A percentile compares a stretch with the other conserved stretches of the same genome.
These are phyloP conservation scores for Porphyrio hochstetteri DNA, from an alignment of 2,113 vertebrate species.

Conservation along the genomic window DNA sequence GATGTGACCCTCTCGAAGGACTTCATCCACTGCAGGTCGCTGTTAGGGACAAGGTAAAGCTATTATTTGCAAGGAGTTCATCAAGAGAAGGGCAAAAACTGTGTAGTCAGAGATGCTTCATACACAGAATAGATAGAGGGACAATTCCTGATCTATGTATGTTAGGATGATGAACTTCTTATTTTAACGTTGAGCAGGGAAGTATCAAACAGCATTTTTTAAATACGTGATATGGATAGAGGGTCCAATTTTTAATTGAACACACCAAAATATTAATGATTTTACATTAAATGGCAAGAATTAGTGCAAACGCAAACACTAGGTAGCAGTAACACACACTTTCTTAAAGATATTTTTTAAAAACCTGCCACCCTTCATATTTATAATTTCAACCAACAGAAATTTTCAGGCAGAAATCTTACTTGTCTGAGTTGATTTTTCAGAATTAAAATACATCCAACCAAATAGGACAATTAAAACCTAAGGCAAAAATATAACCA, in stretches of 20 bases:
- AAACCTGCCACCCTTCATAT: background rate
- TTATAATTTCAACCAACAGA: background rate
- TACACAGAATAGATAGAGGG: background rate
- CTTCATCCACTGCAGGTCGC: conserved; percentile 89
- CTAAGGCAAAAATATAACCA: background rate
- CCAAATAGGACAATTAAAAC: background rate
- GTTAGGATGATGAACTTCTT: background rate
- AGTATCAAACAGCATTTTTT: background rate
- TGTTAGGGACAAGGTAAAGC: conserved; percentile 55
- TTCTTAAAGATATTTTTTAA: background rate
- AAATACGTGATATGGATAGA: background rate
- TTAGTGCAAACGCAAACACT: background rate
- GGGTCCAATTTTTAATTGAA: too few relatives aligned
- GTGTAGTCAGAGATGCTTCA: background rate
- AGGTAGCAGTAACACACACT: background rate
- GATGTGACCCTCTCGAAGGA: conserved; percentile 92
- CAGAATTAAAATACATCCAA: background rate
- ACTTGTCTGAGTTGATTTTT: background rate
- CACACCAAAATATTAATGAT: too few relatives aligned
- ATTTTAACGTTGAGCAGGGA: background rate
- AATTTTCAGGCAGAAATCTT: background rate
- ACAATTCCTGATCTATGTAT: background rate
- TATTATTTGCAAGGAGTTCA: background rate
- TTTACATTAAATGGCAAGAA: background rate
- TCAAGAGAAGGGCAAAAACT: background rate